A percentile compares a stretch with the other conserved stretches of the same genome.
Conservation (phyloP, 37 sponge, comb jelly and placozoan species). For the Tethya wilhelma region DNA sequence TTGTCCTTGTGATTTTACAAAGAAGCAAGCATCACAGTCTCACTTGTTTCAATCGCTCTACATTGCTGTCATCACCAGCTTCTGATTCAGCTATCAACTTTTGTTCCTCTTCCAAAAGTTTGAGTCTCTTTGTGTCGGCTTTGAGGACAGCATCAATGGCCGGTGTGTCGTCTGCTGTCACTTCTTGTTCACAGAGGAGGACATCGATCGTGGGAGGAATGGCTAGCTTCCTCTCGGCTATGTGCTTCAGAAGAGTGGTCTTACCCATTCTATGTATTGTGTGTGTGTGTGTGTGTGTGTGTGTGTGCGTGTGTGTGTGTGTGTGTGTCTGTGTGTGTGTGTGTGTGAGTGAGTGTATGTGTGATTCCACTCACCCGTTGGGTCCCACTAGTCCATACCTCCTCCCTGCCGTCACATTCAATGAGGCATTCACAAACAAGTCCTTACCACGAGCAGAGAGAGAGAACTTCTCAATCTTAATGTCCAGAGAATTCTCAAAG, state of each 20-base stretch:
- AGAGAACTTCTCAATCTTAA: constrained; percentile 92
- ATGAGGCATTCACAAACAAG: constrained; percentile 90
- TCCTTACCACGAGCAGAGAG: constrained; percentile 95
- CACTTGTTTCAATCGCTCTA: constrained; percentile 60
- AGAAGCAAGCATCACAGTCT: no score
- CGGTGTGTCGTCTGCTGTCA: constrained; percentile 81
- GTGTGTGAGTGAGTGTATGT: constrained; percentile 13
- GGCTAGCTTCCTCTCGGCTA: constrained; percentile 84
- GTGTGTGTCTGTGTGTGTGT: constrained; percentile 19
- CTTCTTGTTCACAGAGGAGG: constrained; percentile 96
- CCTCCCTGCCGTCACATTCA: constrained; percentile 80
- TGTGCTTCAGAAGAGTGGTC: constrained; percentile 94
- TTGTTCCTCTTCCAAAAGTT: constrained; percentile 81
- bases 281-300: constrained; percentile 21
- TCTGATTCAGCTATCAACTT: constrained; percentile 50
- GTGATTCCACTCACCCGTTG: constrained; percentile 88
- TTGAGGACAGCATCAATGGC: constrained; percentile 92
- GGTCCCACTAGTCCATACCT: constrained; percentile 98
- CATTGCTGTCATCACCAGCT: constrained; percentile 68
- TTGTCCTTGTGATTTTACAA: no score
- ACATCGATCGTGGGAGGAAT: constrained; percentile 94
- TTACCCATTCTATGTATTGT: constrained; percentile 82
- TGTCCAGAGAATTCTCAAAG: constrained; percentile 28
- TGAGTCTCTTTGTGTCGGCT: constrained; percentile 80
- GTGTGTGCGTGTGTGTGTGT: constrained; percentile 19